Evolutionary conservation across 2,113 vertebrate species (phyloP).

Genomic region (Chloropsis hardwickii): DNA sequence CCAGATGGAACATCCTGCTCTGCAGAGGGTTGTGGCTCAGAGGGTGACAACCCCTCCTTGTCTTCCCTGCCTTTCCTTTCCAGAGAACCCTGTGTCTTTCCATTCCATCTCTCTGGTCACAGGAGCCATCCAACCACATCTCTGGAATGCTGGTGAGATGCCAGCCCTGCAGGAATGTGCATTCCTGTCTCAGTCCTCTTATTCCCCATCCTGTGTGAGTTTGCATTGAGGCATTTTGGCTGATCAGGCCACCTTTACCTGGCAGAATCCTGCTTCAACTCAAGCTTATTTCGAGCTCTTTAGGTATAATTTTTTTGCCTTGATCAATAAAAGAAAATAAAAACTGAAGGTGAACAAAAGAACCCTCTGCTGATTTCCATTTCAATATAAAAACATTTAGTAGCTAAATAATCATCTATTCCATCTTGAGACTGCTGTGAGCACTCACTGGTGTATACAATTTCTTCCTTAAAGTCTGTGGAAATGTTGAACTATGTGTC

Average conservation of each 20-base stretch:
- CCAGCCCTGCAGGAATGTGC: background rate
- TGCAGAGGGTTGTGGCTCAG: background rate
- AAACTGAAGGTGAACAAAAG: background rate
- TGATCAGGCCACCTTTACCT: background rate
- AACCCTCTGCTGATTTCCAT: background rate
- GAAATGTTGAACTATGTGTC: constrained; percentile 26
- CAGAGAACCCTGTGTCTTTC: no score
- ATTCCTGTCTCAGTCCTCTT: background rate
- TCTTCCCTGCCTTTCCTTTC: background rate
- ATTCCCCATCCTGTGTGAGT: background rate
- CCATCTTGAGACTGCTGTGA: background rate
- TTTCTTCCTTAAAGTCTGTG: constrained; percentile 19
- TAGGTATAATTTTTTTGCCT: background rate
- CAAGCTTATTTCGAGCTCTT: background rate
- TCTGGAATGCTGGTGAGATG: background rate
- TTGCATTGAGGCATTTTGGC: background rate
- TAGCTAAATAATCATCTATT: background rate
- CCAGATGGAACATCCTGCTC: background rate
- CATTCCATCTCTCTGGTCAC: no score
- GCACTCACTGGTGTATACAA: background rate
- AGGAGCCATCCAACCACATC: background rate
- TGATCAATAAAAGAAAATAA: background rate
- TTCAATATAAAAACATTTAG: background rate
- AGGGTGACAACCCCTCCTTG: rapidly evolving
- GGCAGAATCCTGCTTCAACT: background rate